Evolutionary conservation across 2,113 vertebrate species (phyloP).

Genomic region (Uropsilus gracilis): DNA sequence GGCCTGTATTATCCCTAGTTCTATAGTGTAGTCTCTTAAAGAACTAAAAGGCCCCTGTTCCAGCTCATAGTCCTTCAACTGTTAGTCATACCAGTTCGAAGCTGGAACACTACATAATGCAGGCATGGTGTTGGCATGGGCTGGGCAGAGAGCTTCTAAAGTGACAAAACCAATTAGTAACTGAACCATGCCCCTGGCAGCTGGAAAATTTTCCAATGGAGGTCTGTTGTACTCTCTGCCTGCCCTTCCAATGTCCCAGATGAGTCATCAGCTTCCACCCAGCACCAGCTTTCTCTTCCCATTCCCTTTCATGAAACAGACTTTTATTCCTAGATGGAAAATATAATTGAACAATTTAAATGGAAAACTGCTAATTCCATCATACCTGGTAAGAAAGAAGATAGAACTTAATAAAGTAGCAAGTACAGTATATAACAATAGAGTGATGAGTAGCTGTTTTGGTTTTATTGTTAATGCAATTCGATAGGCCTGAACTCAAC

Average conservation of each 20-base stretch:
- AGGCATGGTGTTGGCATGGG: neutral
- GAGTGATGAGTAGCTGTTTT: neutral
- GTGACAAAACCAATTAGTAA: neutral
- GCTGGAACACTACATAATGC: neutral
- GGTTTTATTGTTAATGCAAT: conserved; percentile 8
- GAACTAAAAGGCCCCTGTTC: neutral
- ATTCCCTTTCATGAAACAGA: neutral
- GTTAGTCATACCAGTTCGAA: neutral
- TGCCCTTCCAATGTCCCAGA: neutral
- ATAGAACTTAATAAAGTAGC: neutral
- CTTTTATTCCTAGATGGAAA: neutral
- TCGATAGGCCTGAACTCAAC: neutral
- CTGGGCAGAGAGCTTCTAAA: neutral
- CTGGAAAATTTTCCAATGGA: neutral
- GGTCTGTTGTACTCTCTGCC: too few relatives aligned
- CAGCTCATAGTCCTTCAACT: neutral
- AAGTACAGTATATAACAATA: neutral
- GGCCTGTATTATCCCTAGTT: neutral
- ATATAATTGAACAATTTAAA: neutral
- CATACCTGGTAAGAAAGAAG: neutral
- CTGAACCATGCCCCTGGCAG: neutral
- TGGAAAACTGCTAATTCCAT: conserved; percentile 20
- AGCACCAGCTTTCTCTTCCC: neutral
- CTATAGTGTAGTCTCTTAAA: neutral
- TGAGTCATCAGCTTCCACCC: neutral